Conservation (phyloP, 2,888 invertebrate species). For the Xylota segnis region DNA sequence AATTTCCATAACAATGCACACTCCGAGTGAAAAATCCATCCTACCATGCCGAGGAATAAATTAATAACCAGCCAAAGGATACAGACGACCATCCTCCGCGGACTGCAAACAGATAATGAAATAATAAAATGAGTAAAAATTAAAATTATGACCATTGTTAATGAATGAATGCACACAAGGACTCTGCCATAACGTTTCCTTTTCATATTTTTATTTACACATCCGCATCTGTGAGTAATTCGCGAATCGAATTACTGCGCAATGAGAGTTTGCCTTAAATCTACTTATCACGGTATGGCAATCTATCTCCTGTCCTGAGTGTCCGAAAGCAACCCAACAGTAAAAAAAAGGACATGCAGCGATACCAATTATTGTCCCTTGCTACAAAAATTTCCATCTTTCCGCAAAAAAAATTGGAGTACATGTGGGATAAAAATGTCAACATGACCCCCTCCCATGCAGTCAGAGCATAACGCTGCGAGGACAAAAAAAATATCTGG, state of each 20-base stretch:
- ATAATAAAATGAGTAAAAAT: conserved; percentile 65
- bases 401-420: not conserved
- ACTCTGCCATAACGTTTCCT: conserved; percentile 21
- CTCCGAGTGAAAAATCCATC: not conserved
- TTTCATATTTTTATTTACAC: conserved; percentile 15
- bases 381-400: conserved; percentile 68
- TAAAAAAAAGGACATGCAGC: conserved; percentile 39
- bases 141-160: conserved; percentile 70
- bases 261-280: conserved; percentile 65
- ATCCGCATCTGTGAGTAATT: conserved; percentile 65
- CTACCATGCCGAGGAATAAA: conserved; percentile 43
- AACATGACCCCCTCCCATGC: conserved; percentile 59
- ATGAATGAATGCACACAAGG: conserved; percentile 62
- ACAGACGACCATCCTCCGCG: not conserved
- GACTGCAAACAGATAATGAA: conserved; percentile 51
- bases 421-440: conserved; percentile 73
- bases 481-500: conserved; percentile 3
- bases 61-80: conserved; percentile 45
- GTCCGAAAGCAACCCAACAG: not conserved
- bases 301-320: conserved; percentile 31
- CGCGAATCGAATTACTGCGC: conserved; percentile 62
- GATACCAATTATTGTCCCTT: conserved; percentile 71
- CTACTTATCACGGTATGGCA: conserved; percentile 44
- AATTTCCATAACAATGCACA: conserved; percentile 69
- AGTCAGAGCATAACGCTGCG: conserved; percentile 36